phyloP scores from a whole-genome alignment of 2,797 vertebrate genomes.

The Macropodus opercularis region DNA sequence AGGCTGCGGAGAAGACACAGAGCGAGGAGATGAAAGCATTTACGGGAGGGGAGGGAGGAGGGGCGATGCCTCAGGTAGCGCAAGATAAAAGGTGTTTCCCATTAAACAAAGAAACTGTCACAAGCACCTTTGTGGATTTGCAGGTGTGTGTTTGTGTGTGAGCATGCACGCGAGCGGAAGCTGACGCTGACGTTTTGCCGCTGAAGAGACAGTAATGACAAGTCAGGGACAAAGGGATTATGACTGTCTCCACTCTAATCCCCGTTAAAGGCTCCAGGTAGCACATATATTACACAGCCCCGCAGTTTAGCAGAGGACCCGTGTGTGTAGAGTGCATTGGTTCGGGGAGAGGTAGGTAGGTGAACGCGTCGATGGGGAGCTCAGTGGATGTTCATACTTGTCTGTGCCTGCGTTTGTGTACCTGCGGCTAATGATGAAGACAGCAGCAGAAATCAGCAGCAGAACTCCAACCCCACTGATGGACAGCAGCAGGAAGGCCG shows the following conservation, averaged over 20 bases:
- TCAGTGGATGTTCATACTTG: slow-evolving; percentile 21
- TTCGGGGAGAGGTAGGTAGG: slow-evolving; percentile 28
- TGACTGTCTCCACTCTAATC: slow-evolving; percentile 80
- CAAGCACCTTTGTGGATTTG: slow-evolving; percentile 72
- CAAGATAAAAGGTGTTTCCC: slow-evolving; percentile 79
- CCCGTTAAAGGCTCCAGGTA: slow-evolving; percentile 74
- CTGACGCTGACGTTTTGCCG: slow-evolving; percentile 61
- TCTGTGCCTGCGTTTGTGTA: slow-evolving; percentile 64
- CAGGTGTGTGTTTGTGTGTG: slow-evolving; percentile 54
- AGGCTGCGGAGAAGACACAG: slow-evolving; percentile 47
- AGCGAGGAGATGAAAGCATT: slow-evolving; percentile 72
- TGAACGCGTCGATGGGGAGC: slow-evolving; percentile 42
- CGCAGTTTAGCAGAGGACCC: slow-evolving; percentile 41
- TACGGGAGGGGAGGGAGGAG: slow-evolving; percentile 49
- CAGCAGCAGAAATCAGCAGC: slow-evolving; percentile 93
- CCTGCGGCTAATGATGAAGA: slow-evolving; percentile 98
- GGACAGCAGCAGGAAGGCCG: slow-evolving; percentile 94
- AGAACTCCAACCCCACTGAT: slow-evolving; percentile 94
- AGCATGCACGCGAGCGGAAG: slow-evolving; percentile 36
- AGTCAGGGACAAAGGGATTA: slow-evolving; percentile 82
- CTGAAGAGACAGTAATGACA: slow-evolving; percentile 75
- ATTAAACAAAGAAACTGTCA: slow-evolving; percentile 80
- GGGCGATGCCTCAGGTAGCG: slow-evolving; percentile 71
- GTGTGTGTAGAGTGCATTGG: slow-evolving; percentile 30
- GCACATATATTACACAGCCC: slow-evolving; percentile 61